These are phyloP conservation scores for Stichodactyla helianthus DNA, from an alignment of 64 coral and sea anemone genomes.

Conservation along the genomic window DNA sequence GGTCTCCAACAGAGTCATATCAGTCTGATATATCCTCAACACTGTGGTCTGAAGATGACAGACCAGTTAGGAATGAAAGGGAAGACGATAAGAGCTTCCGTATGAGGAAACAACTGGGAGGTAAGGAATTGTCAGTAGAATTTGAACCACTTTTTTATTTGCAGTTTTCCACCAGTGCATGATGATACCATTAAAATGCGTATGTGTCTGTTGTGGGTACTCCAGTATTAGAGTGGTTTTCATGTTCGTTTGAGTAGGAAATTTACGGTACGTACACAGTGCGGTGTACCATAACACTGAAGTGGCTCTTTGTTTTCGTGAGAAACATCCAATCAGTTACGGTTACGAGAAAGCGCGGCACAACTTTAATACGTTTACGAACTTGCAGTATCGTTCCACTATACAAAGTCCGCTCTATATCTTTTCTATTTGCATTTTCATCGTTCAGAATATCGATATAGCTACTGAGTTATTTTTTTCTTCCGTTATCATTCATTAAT, in stretches of 20 bases:
- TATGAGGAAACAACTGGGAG: not conserved
- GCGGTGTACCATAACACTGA: not conserved
- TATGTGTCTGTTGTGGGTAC: too few relatives aligned
- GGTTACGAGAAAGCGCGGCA: too few relatives aligned
- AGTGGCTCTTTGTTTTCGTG: not conserved
- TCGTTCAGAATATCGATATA: too few relatives aligned
- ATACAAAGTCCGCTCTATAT: too few relatives aligned
- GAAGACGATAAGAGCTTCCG: not conserved
- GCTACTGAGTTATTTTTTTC: not conserved
- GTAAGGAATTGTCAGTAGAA: not conserved
- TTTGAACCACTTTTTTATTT: not conserved
- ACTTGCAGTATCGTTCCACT: too few relatives aligned
- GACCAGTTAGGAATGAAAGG: not conserved
- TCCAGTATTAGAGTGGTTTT: too few relatives aligned
- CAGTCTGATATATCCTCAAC: slow-evolving; percentile 3
- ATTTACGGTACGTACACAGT: too few relatives aligned
- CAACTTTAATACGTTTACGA: too few relatives aligned
- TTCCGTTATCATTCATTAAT: not conserved
- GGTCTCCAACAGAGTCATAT: slow-evolving; percentile 2
- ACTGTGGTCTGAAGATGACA: slow-evolving; percentile 4
- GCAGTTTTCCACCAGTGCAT: not conserved
- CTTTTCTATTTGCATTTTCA: too few relatives aligned
- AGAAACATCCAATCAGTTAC: too few relatives aligned
- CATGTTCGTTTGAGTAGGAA: too few relatives aligned
- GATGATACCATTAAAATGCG: too few relatives aligned